Evolutionary conservation across 2,797 vertebrate species (phyloP).

Genomic region (Tokudaia muenninki): DNA sequence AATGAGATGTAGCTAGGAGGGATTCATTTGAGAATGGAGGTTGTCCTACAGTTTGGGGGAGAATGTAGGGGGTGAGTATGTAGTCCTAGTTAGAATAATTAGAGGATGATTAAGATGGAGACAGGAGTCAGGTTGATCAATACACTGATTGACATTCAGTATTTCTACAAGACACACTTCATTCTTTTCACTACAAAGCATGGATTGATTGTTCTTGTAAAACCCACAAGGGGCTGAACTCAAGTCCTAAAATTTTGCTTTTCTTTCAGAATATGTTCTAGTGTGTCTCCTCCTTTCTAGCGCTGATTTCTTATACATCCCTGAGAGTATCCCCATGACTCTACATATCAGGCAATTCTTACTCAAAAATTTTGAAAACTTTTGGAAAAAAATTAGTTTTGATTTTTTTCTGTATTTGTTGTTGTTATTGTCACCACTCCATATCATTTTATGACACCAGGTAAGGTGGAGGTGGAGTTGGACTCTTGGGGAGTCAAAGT

Average conservation of each 20-base stretch:
- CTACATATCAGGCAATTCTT: not conserved
- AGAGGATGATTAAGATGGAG: not conserved
- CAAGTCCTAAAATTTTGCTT: not conserved
- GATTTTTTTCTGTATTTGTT: not conserved
- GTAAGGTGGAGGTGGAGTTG: not conserved
- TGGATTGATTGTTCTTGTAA: not conserved
- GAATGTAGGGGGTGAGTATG: not conserved
- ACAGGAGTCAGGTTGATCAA: not conserved
- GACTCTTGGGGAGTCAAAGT: not conserved
- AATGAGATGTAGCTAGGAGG: not conserved
- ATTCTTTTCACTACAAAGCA: not conserved
- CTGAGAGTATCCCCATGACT: not conserved
- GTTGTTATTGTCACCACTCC: not conserved
- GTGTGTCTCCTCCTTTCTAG: not conserved
- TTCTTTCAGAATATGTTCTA: not conserved
- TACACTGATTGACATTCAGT: not conserved
- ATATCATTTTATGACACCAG: not conserved
- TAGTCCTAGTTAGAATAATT: not conserved
- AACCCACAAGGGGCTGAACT: not conserved
- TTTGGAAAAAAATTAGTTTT: slow-evolving; percentile 7
- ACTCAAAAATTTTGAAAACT: slow-evolving; percentile 14
- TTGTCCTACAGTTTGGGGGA: not conserved
- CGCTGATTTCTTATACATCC: not conserved
- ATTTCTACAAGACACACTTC: not conserved
- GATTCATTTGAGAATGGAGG: not conserved